These are phyloP conservation scores for Oncorhynchus kisutch DNA, from an alignment of 2,113 vertebrate genomes.

Conservation along the genomic window DNA sequence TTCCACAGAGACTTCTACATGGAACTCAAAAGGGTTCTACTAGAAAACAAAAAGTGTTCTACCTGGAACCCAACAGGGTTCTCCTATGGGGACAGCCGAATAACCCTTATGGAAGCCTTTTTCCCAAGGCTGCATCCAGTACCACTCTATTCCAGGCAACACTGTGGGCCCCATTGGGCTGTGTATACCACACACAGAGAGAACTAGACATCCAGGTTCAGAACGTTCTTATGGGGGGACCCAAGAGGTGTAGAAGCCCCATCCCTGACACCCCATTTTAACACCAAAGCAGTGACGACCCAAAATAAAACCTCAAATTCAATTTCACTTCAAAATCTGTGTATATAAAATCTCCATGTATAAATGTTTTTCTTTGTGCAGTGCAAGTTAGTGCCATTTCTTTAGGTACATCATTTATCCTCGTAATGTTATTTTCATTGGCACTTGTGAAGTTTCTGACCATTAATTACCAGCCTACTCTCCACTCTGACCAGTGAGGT, in stretches of 20 bases:
- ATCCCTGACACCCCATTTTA: constrained; percentile 58
- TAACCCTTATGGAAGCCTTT: too few relatives aligned
- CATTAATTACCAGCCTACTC: constrained; percentile 39
- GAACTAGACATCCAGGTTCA: constrained; percentile 31
- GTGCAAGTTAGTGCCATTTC: constrained; percentile 77
- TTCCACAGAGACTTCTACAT: too few relatives aligned
- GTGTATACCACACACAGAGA: not conserved
- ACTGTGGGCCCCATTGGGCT: constrained; percentile 39
- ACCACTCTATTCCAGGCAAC: constrained; percentile 50
- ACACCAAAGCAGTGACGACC: constrained; percentile 57
- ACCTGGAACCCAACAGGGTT: too few relatives aligned
- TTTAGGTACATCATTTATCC: constrained; percentile 50
- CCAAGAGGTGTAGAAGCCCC: constrained; percentile 35
- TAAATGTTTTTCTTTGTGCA: constrained; percentile 72
- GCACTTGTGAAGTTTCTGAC: constrained; percentile 78
- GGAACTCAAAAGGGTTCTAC: too few relatives aligned
- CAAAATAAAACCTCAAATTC: constrained; percentile 25
- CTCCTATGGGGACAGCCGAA: too few relatives aligned
- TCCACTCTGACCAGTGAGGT: constrained; percentile 29
- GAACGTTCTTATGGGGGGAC: constrained; percentile 42
- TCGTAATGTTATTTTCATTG: constrained; percentile 72
- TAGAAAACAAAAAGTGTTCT: too few relatives aligned
- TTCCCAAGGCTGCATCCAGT: constrained; percentile 15
- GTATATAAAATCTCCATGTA: constrained; percentile 68
- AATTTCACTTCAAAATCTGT: constrained; percentile 57